These are phyloP conservation scores for Caradrina kadenii DNA, from an alignment of 2,888 invertebrate genomes.

Conservation along the genomic window DNA sequence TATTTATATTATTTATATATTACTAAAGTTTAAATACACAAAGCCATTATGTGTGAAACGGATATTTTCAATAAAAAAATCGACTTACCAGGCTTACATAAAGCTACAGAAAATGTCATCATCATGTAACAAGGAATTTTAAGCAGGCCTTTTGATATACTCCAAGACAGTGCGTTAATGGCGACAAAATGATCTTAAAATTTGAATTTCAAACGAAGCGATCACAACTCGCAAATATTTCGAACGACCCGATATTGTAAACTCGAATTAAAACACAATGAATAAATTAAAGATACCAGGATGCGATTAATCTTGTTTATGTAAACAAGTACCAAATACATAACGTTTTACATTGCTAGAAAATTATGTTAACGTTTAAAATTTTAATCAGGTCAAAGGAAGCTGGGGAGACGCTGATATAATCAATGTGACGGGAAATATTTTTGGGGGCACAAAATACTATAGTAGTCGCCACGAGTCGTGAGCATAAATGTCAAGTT, in stretches of 20 bases:
- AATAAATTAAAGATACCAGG: slow-evolving; percentile 60
- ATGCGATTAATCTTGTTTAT: slow-evolving; percentile 49
- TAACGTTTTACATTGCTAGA: slow-evolving; percentile 15
- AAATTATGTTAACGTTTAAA: slow-evolving; percentile 6
- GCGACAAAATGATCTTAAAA: slow-evolving; percentile 56
- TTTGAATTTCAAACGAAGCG: slow-evolving; percentile 64
- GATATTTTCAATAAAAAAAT: too few relatives aligned
- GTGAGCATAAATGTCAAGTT: too few relatives aligned
- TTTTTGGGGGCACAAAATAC: background rate
- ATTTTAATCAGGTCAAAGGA: background rate
- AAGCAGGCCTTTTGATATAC: slow-evolving; percentile 46
- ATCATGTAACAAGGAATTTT: slow-evolving; percentile 32
- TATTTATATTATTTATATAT: too few relatives aligned
- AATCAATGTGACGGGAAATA: background rate
- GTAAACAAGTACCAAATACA: slow-evolving; percentile 25
- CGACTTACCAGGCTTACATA: too few relatives aligned
- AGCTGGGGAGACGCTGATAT: background rate
- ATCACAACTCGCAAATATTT: slow-evolving; percentile 54
- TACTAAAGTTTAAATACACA: too few relatives aligned
- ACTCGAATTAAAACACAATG: slow-evolving; percentile 64
- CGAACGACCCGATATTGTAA: slow-evolving; percentile 43
- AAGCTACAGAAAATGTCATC: slow-evolving; percentile 6
- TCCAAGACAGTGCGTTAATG: slow-evolving; percentile 44
- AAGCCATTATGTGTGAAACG: too few relatives aligned
- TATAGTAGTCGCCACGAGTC: too few relatives aligned